Evolutionary conservation across 2,113 vertebrate genomes (phyloP).

Genomic region (Solenodon paradoxus): DNA sequence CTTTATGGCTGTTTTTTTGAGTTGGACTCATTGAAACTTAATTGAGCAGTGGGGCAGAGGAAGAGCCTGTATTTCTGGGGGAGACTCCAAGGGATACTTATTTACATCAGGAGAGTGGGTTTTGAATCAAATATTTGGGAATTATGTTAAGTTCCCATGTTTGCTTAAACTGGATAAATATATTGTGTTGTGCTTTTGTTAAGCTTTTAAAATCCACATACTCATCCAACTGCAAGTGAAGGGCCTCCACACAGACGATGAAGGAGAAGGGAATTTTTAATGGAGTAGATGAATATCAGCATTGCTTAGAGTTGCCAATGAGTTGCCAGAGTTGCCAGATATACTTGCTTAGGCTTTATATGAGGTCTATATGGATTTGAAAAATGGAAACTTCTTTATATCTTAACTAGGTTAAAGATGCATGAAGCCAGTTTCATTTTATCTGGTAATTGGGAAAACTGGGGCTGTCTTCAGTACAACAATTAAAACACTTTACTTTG

Average conservation of each 20-base stretch:
- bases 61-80: background rate
- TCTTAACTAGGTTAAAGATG: slow-evolving; percentile 25
- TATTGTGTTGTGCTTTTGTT: background rate
- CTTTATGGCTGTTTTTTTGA: background rate
- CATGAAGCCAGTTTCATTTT: background rate
- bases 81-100: background rate
- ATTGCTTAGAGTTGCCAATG: background rate
- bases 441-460: background rate
- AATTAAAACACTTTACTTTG: background rate
- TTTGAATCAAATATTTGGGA: background rate
- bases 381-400: slow-evolving; percentile 34
- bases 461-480: background rate
- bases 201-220: background rate
- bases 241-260: background rate
- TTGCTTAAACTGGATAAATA: background rate
- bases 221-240: background rate
- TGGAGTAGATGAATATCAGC: slow-evolving; percentile 13
- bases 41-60: background rate
- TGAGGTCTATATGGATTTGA: background rate
- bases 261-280: slow-evolving; percentile 14
- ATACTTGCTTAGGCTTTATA: slow-evolving; percentile 36
- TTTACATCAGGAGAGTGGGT: background rate
- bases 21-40: background rate
- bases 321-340: no score
- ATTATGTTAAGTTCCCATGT: background rate